phyloP scores from a whole-genome alignment of 2,888 invertebrate species.

The Eristalis tenax region DNA sequence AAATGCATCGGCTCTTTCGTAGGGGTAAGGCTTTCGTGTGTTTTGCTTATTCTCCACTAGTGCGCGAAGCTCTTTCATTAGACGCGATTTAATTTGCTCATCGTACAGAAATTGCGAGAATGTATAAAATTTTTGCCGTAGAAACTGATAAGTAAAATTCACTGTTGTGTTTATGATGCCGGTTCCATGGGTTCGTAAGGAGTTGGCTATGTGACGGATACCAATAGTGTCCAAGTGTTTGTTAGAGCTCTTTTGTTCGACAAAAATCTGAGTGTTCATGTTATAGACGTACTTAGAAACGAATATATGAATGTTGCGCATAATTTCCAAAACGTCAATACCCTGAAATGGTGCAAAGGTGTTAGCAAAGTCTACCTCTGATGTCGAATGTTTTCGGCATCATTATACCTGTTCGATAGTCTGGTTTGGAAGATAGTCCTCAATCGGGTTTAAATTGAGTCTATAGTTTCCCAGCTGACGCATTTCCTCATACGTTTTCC shows the following conservation, averaged over 20 bases:
- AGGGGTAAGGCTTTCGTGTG: conserved; percentile 80
- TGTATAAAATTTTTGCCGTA: conserved; percentile 94
- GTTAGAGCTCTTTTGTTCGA: conserved; percentile 94
- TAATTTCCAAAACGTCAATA: conserved; percentile 97
- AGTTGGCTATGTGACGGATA: conserved; percentile 97
- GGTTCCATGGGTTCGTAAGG: conserved; percentile 97
- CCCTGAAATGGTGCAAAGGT: conserved; percentile 83
- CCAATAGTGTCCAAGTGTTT: conserved; percentile 97
- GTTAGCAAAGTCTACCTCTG: not conserved
- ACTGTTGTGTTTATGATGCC: conserved; percentile 98
- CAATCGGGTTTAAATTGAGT: conserved; percentile 90
- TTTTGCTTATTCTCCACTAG: conserved; percentile 85
- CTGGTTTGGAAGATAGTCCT: conserved; percentile 97
- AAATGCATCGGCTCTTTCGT: conserved; percentile 96
- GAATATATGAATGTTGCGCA: conserved; percentile 97
- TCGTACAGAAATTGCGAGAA: conserved; percentile 99
- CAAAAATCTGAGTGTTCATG: conserved; percentile 97
- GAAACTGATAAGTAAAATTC: conserved; percentile 96
- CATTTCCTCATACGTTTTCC: conserved; percentile 99
- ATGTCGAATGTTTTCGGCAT: not conserved
- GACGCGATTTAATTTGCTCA: conserved; percentile 97
- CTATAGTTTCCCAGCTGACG: conserved; percentile 93
- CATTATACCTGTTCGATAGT: conserved; percentile 91
- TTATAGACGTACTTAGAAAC: conserved; percentile 97
- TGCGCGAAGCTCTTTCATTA: conserved; percentile 92